Conservation (phyloP, 37 sponge, comb jelly and placozoan genomes). For the Aphrocallistes beatrix region DNA sequence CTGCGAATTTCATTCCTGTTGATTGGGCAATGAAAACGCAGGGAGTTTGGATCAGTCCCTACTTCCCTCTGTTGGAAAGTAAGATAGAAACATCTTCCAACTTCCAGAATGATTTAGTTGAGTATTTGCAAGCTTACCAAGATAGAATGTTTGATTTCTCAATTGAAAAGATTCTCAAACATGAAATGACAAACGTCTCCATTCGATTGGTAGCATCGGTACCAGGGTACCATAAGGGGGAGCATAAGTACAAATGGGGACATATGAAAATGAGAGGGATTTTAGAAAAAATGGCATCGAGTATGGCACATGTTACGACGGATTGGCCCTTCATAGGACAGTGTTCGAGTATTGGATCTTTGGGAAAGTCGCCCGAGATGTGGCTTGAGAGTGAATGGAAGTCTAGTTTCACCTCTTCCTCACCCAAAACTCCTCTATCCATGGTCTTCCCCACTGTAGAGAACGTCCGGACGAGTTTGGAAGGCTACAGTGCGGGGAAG, state of each 20-base stretch:
- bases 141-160: neutral
- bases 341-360: conserved; percentile 82
- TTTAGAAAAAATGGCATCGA: conserved; percentile 25
- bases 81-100: neutral
- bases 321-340: conserved; percentile 78
- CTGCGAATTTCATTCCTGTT: conserved; percentile 70
- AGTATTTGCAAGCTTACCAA: conserved; percentile 36
- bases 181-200: conserved; percentile 21
- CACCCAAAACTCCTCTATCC: neutral
- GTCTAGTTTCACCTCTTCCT: neutral
- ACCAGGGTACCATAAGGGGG: conserved; percentile 59
- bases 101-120: conserved; percentile 30
- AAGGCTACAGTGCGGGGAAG: conserved; percentile 84
- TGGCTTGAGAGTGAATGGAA: conserved; percentile 73
- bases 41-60: conserved; percentile 79
- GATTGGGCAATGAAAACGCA: conserved; percentile 89
- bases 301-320: neutral
- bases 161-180: neutral
- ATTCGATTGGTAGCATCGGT: conserved; percentile 75
- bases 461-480: conserved; percentile 61
- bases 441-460: conserved; percentile 81
- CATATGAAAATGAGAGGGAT: conserved; percentile 68
- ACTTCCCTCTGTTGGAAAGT: conserved; percentile 36
- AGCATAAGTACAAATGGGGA: conserved; percentile 59
- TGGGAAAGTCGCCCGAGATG: conserved; percentile 37